Conservation (phyloP, 2,888 invertebrate species). For the Napeogenes sylphis region DNA sequence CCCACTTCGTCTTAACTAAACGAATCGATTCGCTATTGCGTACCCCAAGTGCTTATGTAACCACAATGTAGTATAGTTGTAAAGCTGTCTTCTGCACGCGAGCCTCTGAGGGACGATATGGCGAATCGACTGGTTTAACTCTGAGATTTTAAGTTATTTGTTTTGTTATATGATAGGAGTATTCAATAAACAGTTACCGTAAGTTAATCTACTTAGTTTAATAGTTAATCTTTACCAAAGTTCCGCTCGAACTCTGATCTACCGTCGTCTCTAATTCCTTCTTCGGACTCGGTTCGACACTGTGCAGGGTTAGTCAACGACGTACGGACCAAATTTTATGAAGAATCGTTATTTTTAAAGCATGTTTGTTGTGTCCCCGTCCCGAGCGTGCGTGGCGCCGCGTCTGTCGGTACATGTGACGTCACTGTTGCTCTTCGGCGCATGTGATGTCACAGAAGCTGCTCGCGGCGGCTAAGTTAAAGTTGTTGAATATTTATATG, state of each 20-base stretch:
- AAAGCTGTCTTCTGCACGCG: constrained; percentile 22
- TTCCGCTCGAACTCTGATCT: constrained; percentile 59
- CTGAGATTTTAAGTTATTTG: constrained; percentile 28
- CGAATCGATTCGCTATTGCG: constrained; percentile 31
- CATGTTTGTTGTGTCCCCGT: constrained; percentile 51
- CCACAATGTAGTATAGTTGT: constrained; percentile 26
- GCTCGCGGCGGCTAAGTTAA: constrained; percentile 38
- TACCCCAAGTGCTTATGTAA: constrained; percentile 26
- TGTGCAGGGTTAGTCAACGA: constrained; percentile 63
- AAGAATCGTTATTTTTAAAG: constrained; percentile 46
- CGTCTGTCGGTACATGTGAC: constrained; percentile 24
- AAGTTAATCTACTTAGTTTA: constrained; percentile 69
- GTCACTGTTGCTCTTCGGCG: no score
- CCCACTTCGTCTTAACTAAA: constrained; percentile 12
- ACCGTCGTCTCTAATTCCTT: constrained; percentile 54
- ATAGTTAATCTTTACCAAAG: constrained; percentile 74
- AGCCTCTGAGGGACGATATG: constrained; percentile 19
- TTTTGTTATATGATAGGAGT: constrained; percentile 48
- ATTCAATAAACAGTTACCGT: constrained; percentile 71
- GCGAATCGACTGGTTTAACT: constrained; percentile 31
- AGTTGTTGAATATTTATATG: constrained; percentile 51
- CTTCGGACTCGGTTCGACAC: constrained; percentile 51
- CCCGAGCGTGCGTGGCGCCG: constrained; percentile 44
- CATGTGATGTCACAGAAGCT: constrained; percentile 20
- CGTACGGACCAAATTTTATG: constrained; percentile 60